A percentile compares a stretch with the other conserved stretches of the same genome.
These are phyloP conservation scores for Poicephalus gulielmi DNA, from an alignment of 2,113 vertebrate genomes.

Conservation along the genomic window DNA sequence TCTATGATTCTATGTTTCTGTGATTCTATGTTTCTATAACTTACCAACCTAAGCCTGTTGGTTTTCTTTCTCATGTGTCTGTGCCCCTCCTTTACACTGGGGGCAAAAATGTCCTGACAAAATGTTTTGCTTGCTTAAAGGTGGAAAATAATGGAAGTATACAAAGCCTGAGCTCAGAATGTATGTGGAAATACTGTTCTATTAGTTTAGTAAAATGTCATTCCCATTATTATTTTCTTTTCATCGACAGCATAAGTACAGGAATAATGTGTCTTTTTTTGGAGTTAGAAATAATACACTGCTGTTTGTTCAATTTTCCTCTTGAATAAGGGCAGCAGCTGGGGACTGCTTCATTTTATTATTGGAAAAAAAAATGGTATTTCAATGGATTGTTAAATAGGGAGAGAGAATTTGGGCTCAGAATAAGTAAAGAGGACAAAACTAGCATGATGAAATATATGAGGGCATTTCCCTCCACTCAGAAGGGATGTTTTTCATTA, in stretches of 20 bases:
- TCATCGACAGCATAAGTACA: not conserved
- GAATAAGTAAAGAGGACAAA: not conserved
- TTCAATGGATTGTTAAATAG: not conserved
- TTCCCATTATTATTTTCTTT: not conserved
- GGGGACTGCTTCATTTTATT: not conserved
- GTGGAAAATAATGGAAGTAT: not conserved
- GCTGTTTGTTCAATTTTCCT: not conserved
- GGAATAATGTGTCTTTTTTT: not conserved
- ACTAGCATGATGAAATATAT: not conserved
- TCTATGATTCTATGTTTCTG: too few species aligned
- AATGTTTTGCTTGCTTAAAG: not conserved
- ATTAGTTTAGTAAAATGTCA: not conserved
- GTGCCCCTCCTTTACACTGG: not conserved
- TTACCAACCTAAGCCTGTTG: not conserved
- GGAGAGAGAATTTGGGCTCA: not conserved
- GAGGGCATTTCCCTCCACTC: not conserved
- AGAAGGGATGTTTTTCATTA: not conserved
- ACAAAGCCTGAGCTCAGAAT: not conserved
- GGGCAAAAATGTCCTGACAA: not conserved
- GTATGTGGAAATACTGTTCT: not conserved
- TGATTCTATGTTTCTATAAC: not conserved
- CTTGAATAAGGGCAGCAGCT: not conserved
- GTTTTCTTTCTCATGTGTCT: not conserved
- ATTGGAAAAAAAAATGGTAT: not conserved
- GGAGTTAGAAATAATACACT: not conserved